Evolutionary conservation across 1,140 invertebrate species (phyloP), one percentile per base, ranked within the genome.

Genomic region (Delia radicum): DNA sequence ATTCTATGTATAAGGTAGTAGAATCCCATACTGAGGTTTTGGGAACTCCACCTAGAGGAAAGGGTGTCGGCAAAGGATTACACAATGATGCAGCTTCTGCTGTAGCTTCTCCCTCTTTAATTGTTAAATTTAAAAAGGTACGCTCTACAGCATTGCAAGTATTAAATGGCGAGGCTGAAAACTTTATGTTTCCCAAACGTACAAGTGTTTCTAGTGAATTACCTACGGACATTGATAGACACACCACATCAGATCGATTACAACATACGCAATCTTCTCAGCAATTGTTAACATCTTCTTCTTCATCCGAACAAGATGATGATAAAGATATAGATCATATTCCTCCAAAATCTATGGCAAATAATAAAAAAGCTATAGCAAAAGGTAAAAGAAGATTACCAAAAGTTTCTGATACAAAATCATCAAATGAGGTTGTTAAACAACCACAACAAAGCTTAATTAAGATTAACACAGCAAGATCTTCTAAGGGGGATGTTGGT

Each of bases 151-250:
- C 94, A 84, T 79, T 95, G 21, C 91, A 91, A 0, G 88, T 92
- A 21, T 81, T 95, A 1, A 94, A 93, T 75, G 92, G 94, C 76
- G 93, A 95, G 82, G 94, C 93, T 0, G 93, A 94, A 79, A 94
- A 92, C 69, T 95, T 94, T 81, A 93, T 95, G 91, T 95, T 95
- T 82, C 91, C 92, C 0, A 90, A 76, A 89, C 90, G 31, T 26
- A 90, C 91, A 13, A 88, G 88, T 0, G 65, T 33, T 33, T 90
- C 88, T 74, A 85, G 83, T 61, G 85, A 85, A 15, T 33, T 81
- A 15, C 74, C 78, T 18, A 86, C 89, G 79, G 80, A 89, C 80
- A 69, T 89, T 81, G 71, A 90, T 87, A 24, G 89, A 81, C 75
- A 89, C 29, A 85, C 82, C 12, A 84, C 85, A 13, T 81, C 80